Evolutionary conservation across 2,888 invertebrate species (phyloP).

Genomic region (Crossocerus cetratus): DNA sequence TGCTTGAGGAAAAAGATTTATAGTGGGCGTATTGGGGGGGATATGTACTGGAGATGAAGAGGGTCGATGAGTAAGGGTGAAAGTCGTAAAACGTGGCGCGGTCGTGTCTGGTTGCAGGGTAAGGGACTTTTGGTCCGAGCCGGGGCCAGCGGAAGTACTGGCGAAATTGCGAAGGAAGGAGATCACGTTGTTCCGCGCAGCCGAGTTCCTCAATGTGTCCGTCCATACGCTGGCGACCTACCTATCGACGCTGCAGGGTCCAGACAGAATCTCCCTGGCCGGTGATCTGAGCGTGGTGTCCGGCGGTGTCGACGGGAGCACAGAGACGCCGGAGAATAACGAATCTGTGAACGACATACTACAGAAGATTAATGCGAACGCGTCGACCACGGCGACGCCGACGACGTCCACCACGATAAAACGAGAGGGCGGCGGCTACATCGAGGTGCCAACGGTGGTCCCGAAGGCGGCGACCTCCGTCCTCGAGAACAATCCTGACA

Average conservation of each 20-base stretch:
- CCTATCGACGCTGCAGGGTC: conserved; percentile 80
- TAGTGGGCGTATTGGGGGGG: too few relatives aligned
- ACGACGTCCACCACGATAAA: conserved; percentile 75
- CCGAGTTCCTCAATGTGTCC: conserved; percentile 86
- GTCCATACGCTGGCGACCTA: conserved; percentile 87
- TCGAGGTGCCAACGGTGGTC: conserved; percentile 70
- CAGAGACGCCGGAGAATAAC: conserved; percentile 77
- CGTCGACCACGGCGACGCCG: conserved; percentile 64
- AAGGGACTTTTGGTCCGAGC: conserved; percentile 88
- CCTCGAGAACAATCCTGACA: conserved; percentile 80
- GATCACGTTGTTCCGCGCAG: conserved; percentile 85
- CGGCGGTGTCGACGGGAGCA: conserved; percentile 72
- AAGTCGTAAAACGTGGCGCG: not conserved
- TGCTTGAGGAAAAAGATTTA: too few relatives aligned
- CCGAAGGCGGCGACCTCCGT: conserved; percentile 74
- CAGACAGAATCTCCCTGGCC: conserved; percentile 77
- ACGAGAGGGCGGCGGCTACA: conserved; percentile 75
- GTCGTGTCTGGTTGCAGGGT: conserved; percentile 77
- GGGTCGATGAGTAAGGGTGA: not conserved
- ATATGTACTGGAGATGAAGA: too few relatives aligned
- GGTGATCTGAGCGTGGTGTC: conserved; percentile 74
- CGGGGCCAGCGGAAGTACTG: conserved; percentile 86
- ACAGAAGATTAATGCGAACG: conserved; percentile 74
- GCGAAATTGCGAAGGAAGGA: conserved; percentile 85
- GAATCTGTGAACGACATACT: conserved; percentile 78